Base-by-base conservation (phyloP, 2,113 vertebrate genomes). In the Ctenomys sociabilis region DNA sequence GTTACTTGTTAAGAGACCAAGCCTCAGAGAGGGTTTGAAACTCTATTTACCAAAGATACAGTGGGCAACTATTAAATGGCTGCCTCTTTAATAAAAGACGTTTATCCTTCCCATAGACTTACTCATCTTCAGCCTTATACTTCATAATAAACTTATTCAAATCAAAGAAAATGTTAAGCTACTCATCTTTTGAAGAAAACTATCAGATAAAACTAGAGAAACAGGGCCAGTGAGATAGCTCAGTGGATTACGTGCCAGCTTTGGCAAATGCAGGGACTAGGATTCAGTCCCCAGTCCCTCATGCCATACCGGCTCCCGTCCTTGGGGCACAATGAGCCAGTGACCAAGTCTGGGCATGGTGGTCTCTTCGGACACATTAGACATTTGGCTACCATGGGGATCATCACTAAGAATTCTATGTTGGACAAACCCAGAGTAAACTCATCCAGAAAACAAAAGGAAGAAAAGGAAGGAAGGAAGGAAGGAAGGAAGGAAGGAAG, bases 111-210 rank as follows among this genome's bases (percentile, higher is more conserved):
- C 37, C 45, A 40, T 22, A 82, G 64, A 75, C 7, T 64, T 37
- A 88, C 37, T 80, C 82, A 83, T 35, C 64, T 81, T 59, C 7
- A 73, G 66, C 66, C 10, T 73, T 28, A 22, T 21, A 49, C 13
- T 92, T 35, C 68, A 64, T 52, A 70, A 90, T 45, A 81, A 90
- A 82, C 12, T 59, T n/a, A 84, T 2, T 72, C 63, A 72, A 70
- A 16, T 45, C 43, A 90, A 93, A 90, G 80, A 91, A 93, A 87
- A 90, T 63, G 22, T 45, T 66, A 88, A 92, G 83, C 9, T 75
- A 21, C 26, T 37, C 72, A 68, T 28, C 11, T 92, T 89, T 90
- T 75, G 43, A 95, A 54, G 43, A 86, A 93, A 96, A 93, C 10
- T 85, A 54, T 32, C 40, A 66, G 57, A 70, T 9, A 86, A 91